A percentile compares a stretch with the other conserved stretches of the same genome.
Conservation (phyloP, 2,113 vertebrate species). For the Rhinolophus sinicus region DNA sequence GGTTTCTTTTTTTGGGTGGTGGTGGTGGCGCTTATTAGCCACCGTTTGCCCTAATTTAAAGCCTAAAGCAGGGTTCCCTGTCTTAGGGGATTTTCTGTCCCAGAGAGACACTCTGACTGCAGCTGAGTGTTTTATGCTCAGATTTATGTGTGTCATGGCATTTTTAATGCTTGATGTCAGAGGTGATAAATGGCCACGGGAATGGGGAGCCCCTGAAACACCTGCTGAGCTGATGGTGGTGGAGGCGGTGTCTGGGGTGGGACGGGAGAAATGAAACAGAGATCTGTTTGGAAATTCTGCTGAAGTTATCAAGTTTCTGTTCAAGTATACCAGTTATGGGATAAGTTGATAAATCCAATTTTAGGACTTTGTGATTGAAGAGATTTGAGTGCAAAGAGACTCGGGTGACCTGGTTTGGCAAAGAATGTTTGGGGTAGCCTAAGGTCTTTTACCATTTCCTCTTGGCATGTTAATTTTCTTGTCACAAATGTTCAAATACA, state of each 20-base stretch:
- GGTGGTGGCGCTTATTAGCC: neutral
- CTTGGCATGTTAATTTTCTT: neutral
- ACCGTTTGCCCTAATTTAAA: neutral
- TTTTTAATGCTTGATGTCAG: neutral
- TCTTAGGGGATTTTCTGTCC: neutral
- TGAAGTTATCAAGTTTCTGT: conserved; percentile 63
- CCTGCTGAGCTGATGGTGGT: conserved; percentile 34
- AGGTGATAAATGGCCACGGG: neutral
- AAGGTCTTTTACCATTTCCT: neutral
- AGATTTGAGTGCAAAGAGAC: neutral
- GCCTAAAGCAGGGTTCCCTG: neutral
- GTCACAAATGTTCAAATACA: neutral
- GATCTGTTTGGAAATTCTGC: neutral
- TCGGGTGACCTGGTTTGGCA: neutral
- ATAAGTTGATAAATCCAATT: conserved; percentile 23
- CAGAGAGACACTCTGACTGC: neutral
- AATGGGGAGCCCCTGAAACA: conserved; percentile 43
- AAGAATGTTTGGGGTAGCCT: neutral
- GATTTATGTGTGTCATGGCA: neutral
- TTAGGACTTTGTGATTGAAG: neutral
- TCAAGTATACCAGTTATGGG: neutral
- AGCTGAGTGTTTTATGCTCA: neutral
- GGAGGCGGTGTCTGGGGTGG: conserved; percentile 25
- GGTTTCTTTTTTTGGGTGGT: neutral
- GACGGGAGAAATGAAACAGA: neutral